A percentile compares a stretch with the other conserved stretches of the same genome.
Evolutionary conservation across 2,113 vertebrate genomes (phyloP).

Genomic region (Perccottus glenii): DNA sequence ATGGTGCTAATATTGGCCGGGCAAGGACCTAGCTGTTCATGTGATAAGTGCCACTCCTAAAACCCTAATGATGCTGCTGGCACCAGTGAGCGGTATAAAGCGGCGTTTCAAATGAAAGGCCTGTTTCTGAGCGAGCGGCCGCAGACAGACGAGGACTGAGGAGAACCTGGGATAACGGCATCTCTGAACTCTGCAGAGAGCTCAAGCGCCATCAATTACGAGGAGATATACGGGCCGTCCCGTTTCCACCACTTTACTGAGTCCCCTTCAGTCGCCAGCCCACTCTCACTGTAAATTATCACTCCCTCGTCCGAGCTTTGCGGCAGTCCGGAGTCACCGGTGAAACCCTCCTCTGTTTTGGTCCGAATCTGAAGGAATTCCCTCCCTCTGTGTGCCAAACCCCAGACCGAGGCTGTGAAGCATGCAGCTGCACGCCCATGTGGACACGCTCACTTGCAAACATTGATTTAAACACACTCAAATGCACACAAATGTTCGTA

Average conservation of each 20-base stretch:
- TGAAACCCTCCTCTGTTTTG: conserved; percentile 70
- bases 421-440: conserved; percentile 62
- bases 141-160: conserved; percentile 34
- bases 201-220: conserved; percentile 63
- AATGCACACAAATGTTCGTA: conserved; percentile 69
- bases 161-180: conserved; percentile 50
- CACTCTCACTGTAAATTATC: conserved; percentile 66
- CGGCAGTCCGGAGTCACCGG: conserved; percentile 55
- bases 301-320: conserved; percentile 39
- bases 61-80: conserved; percentile 71
- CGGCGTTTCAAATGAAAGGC: conserved; percentile 53
- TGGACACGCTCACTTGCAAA: conserved; percentile 65
- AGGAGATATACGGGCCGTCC: conserved; percentile 59
- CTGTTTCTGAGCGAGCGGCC: conserved; percentile 39
- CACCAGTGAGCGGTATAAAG: conserved; percentile 62
- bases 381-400: conserved; percentile 66
- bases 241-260: conserved; percentile 68
- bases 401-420: conserved; percentile 47
- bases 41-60: conserved; percentile 73
- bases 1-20: conserved; percentile 56
- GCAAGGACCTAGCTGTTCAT: conserved; percentile 63
- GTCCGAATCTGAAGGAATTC: conserved; percentile 67
- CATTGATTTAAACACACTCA: conserved; percentile 68
- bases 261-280: conserved; percentile 60
- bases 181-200: conserved; percentile 49